Conservation (phyloP, 1,140 invertebrate species). For the Asobara japonica region DNA sequence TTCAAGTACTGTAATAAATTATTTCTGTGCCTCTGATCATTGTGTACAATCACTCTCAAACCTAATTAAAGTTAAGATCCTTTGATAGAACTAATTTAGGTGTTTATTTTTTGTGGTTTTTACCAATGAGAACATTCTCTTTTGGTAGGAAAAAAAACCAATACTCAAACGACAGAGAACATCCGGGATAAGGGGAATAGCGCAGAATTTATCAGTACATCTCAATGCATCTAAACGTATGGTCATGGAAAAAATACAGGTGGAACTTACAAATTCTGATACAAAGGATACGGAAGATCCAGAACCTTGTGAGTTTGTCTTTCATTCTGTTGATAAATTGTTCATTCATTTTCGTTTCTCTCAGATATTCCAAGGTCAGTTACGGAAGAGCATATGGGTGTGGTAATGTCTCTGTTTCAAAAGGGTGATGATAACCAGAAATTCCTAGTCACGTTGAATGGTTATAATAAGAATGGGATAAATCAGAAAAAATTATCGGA, state of each 20-base stretch:
- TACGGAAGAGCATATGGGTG: slow-evolving; percentile 59
- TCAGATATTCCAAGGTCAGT: slow-evolving; percentile 49
- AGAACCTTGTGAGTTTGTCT: slow-evolving; percentile 55
- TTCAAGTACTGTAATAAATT: neutral
- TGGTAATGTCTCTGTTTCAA: slow-evolving; percentile 64
- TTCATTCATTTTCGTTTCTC: slow-evolving; percentile 32
- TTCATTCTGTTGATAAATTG: neutral
- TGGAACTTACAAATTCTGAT: slow-evolving; percentile 56
- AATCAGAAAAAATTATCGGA: slow-evolving; percentile 53
- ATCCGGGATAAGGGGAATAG: slow-evolving; percentile 44
- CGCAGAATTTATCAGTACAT: slow-evolving; percentile 58
- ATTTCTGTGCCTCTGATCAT: neutral
- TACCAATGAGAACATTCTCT: slow-evolving; percentile 35
- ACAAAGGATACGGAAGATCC: slow-evolving; percentile 25
- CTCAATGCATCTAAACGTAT: slow-evolving; percentile 59
- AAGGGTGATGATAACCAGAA: slow-evolving; percentile 60
- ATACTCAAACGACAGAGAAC: slow-evolving; percentile 45
- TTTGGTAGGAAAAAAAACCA: slow-evolving; percentile 55
- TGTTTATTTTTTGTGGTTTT: slow-evolving; percentile 26
- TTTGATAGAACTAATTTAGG: neutral
- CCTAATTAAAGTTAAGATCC: neutral
- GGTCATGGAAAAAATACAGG: slow-evolving; percentile 63
- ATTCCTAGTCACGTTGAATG: slow-evolving; percentile 64
- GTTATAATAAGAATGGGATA: slow-evolving; percentile 57
- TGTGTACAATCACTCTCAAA: slow-evolving; percentile 8